Conservation (phyloP, 2,888 invertebrate species). For the Protophormia terraenovae region DNA sequence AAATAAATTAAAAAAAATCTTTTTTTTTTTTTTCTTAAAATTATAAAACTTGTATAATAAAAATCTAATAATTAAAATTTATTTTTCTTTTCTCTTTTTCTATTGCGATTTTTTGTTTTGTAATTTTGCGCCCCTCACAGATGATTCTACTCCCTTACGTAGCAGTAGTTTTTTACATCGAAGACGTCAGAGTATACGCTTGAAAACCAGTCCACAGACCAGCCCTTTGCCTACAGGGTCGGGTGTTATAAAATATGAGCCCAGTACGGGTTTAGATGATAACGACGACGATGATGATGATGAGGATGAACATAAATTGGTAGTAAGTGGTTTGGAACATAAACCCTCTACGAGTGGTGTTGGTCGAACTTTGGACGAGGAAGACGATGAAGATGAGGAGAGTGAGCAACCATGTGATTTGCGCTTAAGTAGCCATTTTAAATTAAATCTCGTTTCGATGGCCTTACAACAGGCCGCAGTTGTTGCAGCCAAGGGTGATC, state of each 20-base stretch:
- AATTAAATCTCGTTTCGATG: slow-evolving; percentile 76
- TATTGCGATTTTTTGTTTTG: slow-evolving; percentile 38
- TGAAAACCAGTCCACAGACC: slow-evolving; percentile 77
- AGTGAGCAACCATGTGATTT: slow-evolving; percentile 80
- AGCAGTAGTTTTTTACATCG: slow-evolving; percentile 60
- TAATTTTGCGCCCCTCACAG: slow-evolving; percentile 46
- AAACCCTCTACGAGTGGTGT: slow-evolving; percentile 53
- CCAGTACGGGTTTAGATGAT: slow-evolving; percentile 70
- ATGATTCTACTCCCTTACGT: slow-evolving; percentile 55
- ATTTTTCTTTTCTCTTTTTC: slow-evolving; percentile 42
- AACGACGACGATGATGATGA: slow-evolving; percentile 71
- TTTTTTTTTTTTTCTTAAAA: background rate
- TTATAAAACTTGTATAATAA: background rate
- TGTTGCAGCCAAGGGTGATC: slow-evolving; percentile 60
- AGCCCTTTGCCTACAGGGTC: slow-evolving; percentile 72
- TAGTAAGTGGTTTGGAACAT: slow-evolving; percentile 45
- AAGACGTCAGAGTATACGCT: slow-evolving; percentile 71
- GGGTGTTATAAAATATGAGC: slow-evolving; percentile 76
- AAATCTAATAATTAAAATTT: slow-evolving; percentile 16
- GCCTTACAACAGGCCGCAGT: slow-evolving; percentile 73
- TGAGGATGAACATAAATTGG: slow-evolving; percentile 64
- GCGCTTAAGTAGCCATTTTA: slow-evolving; percentile 74
- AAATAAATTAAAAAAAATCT: background rate
- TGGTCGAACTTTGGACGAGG: slow-evolving; percentile 64
- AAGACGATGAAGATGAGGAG: slow-evolving; percentile 72